phyloP scores from a whole-genome alignment of 2,797 vertebrate genomes.

The Babyrousa celebensis region DNA sequence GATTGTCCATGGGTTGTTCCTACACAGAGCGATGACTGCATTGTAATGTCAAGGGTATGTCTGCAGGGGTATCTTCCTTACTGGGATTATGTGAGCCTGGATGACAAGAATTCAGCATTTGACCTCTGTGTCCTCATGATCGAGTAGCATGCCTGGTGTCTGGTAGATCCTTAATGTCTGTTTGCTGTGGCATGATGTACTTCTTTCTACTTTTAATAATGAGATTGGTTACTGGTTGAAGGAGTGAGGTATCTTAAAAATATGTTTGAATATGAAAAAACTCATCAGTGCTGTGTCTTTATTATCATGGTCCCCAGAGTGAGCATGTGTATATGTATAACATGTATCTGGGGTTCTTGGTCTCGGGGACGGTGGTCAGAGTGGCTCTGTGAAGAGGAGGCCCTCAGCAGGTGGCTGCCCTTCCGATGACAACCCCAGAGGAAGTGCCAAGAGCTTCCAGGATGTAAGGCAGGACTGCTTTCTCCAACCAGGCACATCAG shows the following conservation, averaged over 20 bases:
- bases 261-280: background rate
- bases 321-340: background rate
- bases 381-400: background rate
- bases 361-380: background rate
- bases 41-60: background rate
- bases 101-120: background rate
- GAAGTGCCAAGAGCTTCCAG: background rate
- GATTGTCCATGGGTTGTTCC: background rate
- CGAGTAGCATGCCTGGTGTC: background rate
- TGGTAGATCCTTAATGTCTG: background rate
- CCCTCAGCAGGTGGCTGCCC: background rate
- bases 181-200: background rate
- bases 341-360: background rate
- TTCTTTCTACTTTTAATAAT: conserved; percentile 4
- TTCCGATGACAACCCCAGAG: background rate
- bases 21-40: fast-evolving
- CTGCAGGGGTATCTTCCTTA: background rate
- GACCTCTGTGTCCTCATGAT: background rate
- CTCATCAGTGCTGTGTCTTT: background rate
- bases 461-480: background rate
- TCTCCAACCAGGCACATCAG: background rate
- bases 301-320: background rate
- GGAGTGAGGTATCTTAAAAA: background rate
- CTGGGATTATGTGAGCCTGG: background rate
- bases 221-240: background rate